Conservation (phyloP, 1,140 invertebrate genomes). For the Pogonomyrmex barbatus region DNA sequence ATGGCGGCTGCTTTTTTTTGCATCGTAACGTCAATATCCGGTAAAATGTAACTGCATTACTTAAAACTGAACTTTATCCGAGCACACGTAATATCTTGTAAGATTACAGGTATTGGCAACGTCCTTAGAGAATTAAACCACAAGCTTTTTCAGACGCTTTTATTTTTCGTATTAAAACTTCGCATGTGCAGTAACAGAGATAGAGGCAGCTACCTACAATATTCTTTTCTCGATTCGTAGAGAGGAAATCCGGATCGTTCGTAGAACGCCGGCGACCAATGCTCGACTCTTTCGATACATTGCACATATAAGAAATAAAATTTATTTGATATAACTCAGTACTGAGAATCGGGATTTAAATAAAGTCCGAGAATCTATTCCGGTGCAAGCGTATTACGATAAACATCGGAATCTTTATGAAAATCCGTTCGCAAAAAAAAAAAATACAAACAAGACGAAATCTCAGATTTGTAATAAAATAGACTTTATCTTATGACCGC, state of each 20-base stretch:
- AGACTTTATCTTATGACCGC: neutral
- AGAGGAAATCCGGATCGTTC: slow-evolving; percentile 28
- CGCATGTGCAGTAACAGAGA: slow-evolving; percentile 21
- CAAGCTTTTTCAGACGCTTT: slow-evolving; percentile 8
- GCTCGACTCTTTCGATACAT: slow-evolving; percentile 11
- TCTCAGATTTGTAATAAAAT: neutral
- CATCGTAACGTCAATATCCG: neutral
- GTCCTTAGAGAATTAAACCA: slow-evolving; percentile 7
- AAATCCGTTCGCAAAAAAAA: neutral
- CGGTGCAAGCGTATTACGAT: neutral
- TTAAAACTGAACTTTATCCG: slow-evolving; percentile 26
- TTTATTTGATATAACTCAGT: slow-evolving; percentile 38
- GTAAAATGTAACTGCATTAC: slow-evolving; percentile 20
- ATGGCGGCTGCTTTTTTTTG: neutral
- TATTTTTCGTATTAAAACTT: slow-evolving; percentile 14
- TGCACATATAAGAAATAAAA: slow-evolving; percentile 20
- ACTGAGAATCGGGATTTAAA: slow-evolving; percentile 16
- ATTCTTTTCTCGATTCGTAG: slow-evolving; percentile 19
- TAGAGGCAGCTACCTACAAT: neutral
- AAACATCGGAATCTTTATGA: neutral
- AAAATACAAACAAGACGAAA: neutral
- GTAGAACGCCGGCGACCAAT: neutral
- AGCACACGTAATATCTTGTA: slow-evolving; percentile 15
- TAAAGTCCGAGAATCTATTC: neutral
- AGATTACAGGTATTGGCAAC: slow-evolving; percentile 17